Evolutionary conservation across 2,888 invertebrate species (phyloP).

Genomic region (Reticulitermes lucifugus): DNA sequence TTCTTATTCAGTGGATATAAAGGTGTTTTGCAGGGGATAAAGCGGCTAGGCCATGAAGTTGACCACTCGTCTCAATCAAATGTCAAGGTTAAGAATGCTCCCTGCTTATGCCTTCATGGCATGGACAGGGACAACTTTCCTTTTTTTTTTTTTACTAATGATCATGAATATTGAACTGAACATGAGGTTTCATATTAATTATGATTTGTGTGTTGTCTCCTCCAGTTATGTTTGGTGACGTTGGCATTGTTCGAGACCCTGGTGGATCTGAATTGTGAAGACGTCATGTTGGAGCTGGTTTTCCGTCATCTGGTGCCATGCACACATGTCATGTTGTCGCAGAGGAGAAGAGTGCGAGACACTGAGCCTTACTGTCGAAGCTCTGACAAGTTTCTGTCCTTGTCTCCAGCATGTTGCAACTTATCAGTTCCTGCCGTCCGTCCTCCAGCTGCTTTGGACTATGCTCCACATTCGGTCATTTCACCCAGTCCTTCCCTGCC

Average conservation of each 20-base stretch:
- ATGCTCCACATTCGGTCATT: conserved; percentile 45
- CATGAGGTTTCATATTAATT: no score
- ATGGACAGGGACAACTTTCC: no score
- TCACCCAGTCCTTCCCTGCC: conserved; percentile 51
- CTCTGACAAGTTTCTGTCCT: conserved; percentile 79
- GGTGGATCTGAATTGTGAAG: conserved; percentile 93
- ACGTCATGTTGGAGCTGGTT: conserved; percentile 92
- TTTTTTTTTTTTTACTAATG: no score
- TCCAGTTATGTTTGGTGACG: conserved; percentile 85
- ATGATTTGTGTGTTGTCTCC: conserved; percentile 53
- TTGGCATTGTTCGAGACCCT: conserved; percentile 91
- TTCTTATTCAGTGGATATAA: no score
- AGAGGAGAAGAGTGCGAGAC: conserved; percentile 76
- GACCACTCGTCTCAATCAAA: no score
- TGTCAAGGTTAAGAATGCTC: no score
- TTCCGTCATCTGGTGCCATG: conserved; percentile 87
- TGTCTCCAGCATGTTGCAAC: conserved; percentile 71
- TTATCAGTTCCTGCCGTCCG: conserved; percentile 54
- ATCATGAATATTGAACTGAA: no score
- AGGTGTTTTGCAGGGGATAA: no score
- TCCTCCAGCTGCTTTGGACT: background rate
- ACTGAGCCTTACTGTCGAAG: conserved; percentile 80
- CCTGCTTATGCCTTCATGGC: no score
- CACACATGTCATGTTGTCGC: conserved; percentile 85
- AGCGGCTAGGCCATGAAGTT: no score